These are phyloP conservation scores for Nomada fucata DNA, from an alignment of 2,888 invertebrate species.

Conservation along the genomic window DNA sequence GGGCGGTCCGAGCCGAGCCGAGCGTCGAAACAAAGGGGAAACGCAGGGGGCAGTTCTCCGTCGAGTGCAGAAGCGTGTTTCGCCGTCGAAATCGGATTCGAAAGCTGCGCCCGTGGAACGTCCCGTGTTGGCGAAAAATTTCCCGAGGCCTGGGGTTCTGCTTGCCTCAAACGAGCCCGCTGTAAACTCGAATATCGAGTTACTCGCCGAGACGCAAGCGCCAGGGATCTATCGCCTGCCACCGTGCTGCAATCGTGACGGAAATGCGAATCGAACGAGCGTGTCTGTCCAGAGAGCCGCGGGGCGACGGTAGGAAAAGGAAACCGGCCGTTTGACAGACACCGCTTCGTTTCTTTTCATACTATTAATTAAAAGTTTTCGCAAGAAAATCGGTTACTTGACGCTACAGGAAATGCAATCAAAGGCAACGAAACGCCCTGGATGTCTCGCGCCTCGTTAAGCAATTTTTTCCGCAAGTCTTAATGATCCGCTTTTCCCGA, in stretches of 20 bases:
- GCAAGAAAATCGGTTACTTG: conserved; percentile 32
- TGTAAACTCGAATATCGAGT: not conserved
- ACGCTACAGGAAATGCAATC: conserved; percentile 50
- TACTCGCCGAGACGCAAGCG: not conserved
- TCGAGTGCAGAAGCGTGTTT: conserved; percentile 70
- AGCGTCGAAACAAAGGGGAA: conserved; percentile 49
- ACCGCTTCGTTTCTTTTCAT: conserved; percentile 36
- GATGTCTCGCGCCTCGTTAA: conserved; percentile 65
- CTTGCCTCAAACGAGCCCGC: conserved; percentile 14
- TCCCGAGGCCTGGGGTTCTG: conserved; percentile 5
- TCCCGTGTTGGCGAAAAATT: conserved; percentile 33
- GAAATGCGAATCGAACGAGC: not conserved
- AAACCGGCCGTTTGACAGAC: conserved; percentile 27
- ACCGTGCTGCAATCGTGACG: not conserved
- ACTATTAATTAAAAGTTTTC: conserved; percentile 68
- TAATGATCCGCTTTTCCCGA: conserved; percentile 52
- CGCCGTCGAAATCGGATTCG: conserved; percentile 61
- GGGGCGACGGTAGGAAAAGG: not conserved
- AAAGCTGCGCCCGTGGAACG: conserved; percentile 44
- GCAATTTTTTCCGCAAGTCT: conserved; percentile 55
- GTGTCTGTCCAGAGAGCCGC: not conserved
- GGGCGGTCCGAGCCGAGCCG: not conserved
- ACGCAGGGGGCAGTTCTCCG: conserved; percentile 53
- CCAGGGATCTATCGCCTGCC: not conserved
- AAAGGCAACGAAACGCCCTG: conserved; percentile 61